Conservation (phyloP, 2,797 vertebrate species). For the Lepus oiostolus region DNA sequence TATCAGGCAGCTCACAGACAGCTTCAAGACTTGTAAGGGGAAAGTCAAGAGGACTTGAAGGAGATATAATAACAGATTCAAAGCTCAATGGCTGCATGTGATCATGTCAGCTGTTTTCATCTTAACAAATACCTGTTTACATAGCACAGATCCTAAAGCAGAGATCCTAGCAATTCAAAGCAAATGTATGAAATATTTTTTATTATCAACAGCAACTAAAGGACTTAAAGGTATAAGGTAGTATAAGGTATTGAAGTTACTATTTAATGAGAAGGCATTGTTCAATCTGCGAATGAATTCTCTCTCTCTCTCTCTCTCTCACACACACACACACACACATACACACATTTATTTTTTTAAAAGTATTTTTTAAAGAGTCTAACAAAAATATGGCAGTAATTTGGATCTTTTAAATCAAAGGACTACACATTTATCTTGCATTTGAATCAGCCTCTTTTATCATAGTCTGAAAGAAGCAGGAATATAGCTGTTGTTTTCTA, state of each 20-base stretch:
- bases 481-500: constrained; percentile 78
- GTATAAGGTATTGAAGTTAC: not conserved
- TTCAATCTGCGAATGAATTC: not conserved
- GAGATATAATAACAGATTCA: constrained; percentile 80
- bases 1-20: constrained; percentile 77
- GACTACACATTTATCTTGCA: constrained; percentile 64
- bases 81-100: constrained; percentile 75
- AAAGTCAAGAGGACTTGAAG: constrained; percentile 83
- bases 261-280: constrained; percentile 18
- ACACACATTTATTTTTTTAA: constrained; percentile 52
- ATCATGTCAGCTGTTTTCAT: constrained; percentile 79
- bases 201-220: constrained; percentile 27
- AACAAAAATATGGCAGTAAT: constrained; percentile 70
- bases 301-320: not conserved
- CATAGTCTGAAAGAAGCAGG: constrained; percentile 69
- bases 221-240: not conserved
- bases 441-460: constrained; percentile 82
- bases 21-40: constrained; percentile 74
- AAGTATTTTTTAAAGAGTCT: constrained; percentile 57
- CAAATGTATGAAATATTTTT: constrained; percentile 68
- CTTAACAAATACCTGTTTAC: constrained; percentile 78
- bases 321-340: accelerated
- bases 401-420: constrained; percentile 81
- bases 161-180: constrained; percentile 72
- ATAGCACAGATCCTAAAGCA: constrained; percentile 65